These are phyloP conservation scores for Acrocephalus kingi DNA, from an alignment of 2,113 vertebrate genomes.

Conservation along the genomic window DNA sequence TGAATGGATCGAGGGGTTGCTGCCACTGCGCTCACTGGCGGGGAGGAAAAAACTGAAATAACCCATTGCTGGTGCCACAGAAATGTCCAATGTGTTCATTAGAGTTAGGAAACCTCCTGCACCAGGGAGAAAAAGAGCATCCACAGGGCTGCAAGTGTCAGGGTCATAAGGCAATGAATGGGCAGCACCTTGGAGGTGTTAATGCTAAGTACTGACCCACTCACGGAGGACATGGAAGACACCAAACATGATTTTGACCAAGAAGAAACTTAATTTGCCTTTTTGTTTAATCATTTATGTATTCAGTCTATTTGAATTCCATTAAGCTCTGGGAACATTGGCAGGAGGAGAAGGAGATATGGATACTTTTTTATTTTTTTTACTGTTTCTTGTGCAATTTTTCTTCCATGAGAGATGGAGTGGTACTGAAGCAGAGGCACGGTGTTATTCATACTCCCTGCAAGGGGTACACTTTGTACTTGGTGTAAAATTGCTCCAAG, in stretches of 20 bases:
- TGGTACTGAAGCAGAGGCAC: background rate
- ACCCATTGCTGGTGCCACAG: background rate
- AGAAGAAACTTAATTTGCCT: background rate
- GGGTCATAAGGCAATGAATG: background rate
- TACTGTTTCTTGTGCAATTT: background rate
- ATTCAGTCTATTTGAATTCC: background rate
- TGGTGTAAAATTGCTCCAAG: background rate
- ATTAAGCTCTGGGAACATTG: background rate
- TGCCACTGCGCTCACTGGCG: conserved; percentile 65
- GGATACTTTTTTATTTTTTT: background rate
- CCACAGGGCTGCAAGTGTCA: background rate
- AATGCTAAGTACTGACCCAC: background rate
- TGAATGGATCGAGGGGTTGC: conserved; percentile 72
- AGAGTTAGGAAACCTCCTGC: background rate
- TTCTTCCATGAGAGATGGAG: background rate
- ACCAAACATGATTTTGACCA: background rate
- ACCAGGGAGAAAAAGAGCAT: background rate
- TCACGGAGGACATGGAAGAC: background rate
- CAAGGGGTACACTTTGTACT: background rate
- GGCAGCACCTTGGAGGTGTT: background rate
- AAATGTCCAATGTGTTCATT: background rate
- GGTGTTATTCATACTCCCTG: background rate
- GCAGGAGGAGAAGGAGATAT: background rate
- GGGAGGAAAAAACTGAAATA: conserved; percentile 63
- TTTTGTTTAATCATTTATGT: background rate